These are phyloP conservation scores for Solenodon paradoxus DNA, from an alignment of 2,113 vertebrate species.

Conservation along the genomic window DNA sequence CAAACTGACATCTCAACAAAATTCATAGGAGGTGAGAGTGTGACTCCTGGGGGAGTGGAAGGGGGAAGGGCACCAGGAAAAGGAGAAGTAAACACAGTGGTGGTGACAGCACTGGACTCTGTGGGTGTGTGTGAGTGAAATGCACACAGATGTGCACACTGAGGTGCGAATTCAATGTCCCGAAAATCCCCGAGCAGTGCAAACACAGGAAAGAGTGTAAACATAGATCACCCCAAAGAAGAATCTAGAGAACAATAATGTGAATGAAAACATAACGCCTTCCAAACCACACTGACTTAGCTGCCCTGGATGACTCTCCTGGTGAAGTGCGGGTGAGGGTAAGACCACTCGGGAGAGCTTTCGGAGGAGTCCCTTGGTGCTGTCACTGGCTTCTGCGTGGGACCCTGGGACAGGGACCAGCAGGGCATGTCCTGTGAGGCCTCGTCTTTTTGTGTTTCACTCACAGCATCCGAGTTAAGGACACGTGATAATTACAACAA, in stretches of 20 bases:
- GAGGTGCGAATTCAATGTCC: no score
- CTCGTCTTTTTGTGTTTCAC: constrained; percentile 51
- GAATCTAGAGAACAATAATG: not conserved
- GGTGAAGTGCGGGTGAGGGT: constrained; percentile 46
- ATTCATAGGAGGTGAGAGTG: no score
- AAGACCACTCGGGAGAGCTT: constrained; percentile 53
- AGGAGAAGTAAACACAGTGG: no score
- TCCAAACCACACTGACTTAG: not conserved
- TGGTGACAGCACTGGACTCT: no score
- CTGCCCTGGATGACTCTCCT: not conserved
- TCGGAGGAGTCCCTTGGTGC: constrained; percentile 60
- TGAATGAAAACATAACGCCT: not conserved
- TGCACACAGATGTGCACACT: no score
- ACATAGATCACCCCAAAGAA: not conserved
- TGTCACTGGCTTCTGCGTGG: no score
- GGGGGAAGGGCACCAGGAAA: no score
- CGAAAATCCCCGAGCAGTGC: no score
- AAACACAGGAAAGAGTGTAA: no score
- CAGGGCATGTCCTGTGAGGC: not conserved
- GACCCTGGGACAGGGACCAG: not conserved
- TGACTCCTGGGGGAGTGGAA: no score
- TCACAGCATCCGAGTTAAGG: constrained; percentile 61
- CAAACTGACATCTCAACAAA: no score
- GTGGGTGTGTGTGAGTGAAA: no score
- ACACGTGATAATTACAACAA: constrained; percentile 64